A percentile compares a stretch with the other conserved stretches of the same genome.
Evolutionary conservation across 2,888 invertebrate genomes (phyloP).

Genomic region (Eilema sororculum): DNA sequence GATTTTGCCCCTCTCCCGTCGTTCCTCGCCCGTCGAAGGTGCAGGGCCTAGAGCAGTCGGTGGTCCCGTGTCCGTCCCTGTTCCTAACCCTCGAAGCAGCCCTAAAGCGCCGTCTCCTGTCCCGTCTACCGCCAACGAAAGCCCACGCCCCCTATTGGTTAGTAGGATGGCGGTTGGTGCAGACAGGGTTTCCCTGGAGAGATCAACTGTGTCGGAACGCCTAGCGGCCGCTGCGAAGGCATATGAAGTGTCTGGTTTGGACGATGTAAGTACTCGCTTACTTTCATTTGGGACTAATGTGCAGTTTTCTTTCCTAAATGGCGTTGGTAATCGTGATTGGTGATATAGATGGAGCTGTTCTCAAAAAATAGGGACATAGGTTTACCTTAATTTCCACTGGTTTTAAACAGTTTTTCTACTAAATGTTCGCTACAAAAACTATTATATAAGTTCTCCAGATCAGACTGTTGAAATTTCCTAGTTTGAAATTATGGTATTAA

Average conservation of each 20-base stretch:
- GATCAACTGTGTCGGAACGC: slow-evolving; percentile 50
- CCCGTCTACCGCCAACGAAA: background rate
- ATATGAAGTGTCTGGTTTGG: slow-evolving; percentile 56
- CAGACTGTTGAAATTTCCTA: background rate
- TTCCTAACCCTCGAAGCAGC: background rate
- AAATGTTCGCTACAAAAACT: background rate
- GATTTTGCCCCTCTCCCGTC: slow-evolving; percentile 26
- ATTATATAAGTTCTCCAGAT: background rate
- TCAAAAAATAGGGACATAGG: background rate
- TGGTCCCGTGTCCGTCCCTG: slow-evolving; percentile 37
- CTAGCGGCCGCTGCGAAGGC: slow-evolving; percentile 36
- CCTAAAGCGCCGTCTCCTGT: slow-evolving; percentile 18
- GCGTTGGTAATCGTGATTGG: background rate
- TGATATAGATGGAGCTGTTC: background rate
- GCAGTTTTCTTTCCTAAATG: background rate
- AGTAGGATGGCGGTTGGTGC: slow-evolving; percentile 58
- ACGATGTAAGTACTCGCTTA: slow-evolving; percentile 64
- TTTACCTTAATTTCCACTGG: background rate
- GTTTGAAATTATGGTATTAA: no score
- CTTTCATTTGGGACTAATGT: slow-evolving; percentile 15
- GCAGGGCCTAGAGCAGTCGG: slow-evolving; percentile 37
- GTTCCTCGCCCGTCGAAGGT: slow-evolving; percentile 40
- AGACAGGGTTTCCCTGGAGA: slow-evolving; percentile 34
- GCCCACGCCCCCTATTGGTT: slow-evolving; percentile 38
- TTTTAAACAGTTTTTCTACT: background rate